These are phyloP conservation scores for Semibalanus balanoides DNA, from an alignment of 1,140 invertebrate genomes.

Conservation along the genomic window DNA sequence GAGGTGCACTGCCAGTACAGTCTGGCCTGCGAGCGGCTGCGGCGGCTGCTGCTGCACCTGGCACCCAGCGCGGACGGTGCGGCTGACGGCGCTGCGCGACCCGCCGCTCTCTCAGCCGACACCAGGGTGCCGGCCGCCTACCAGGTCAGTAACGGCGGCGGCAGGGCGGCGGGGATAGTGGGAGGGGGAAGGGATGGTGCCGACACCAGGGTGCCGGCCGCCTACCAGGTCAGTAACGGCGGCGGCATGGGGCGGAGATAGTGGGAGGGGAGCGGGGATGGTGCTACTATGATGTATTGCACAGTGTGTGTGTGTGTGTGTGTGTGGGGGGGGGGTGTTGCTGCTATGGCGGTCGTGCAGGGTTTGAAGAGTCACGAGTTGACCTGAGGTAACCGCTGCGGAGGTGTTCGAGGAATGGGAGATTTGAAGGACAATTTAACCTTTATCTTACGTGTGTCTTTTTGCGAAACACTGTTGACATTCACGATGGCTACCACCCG, in stretches of 20 bases:
- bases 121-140: constrained; percentile 60
- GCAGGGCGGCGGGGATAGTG: background rate
- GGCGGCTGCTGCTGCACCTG: constrained; percentile 55
- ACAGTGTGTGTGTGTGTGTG: no score
- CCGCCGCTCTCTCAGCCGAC: constrained; percentile 37
- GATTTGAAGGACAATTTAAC: no score
- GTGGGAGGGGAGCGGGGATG: no score
- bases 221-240: constrained; percentile 48
- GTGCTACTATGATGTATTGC: no score
- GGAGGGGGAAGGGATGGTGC: no score
- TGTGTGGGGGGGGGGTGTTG: constrained; percentile 10
- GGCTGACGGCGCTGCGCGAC: constrained; percentile 40
- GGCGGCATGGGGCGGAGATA: background rate
- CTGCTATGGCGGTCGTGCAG: no score
- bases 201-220: constrained; percentile 50
- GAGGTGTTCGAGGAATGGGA: no score
- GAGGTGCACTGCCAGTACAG: constrained; percentile 71
- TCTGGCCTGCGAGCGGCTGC: constrained; percentile 62
- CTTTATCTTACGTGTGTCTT: no score
- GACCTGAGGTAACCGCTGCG: no score
- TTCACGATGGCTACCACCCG: no score
- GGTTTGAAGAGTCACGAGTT: no score
- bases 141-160: constrained; percentile 37
- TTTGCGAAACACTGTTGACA: no score
- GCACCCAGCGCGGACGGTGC: constrained; percentile 32